Conservation (phyloP, 2,888 invertebrate genomes). For the Athalia circularis region DNA sequence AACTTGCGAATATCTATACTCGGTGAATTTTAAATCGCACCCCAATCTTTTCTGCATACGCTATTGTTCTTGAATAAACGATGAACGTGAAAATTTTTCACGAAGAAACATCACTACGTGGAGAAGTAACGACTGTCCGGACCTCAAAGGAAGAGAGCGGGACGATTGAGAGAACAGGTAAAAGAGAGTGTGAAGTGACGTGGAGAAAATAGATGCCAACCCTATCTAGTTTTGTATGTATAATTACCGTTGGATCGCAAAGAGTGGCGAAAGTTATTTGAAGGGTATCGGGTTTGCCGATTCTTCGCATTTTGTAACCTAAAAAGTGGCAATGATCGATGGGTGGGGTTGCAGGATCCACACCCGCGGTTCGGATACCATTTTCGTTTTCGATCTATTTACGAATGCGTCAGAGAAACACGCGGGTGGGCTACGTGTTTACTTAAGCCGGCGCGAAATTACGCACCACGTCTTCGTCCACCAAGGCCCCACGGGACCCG, state of each 20-base stretch:
- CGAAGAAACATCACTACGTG: not conserved
- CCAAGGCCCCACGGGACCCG: conserved; percentile 17
- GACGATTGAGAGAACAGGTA: not conserved
- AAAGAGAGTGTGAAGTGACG: no score
- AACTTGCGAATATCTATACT: not conserved
- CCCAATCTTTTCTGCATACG: not conserved
- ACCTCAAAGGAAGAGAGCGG: conserved; percentile 1
- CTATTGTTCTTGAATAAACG: conserved; percentile 17
- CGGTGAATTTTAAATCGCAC: not conserved
- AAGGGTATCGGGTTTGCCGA: not conserved
- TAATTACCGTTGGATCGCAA: no score
- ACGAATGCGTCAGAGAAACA: conserved; percentile 71
- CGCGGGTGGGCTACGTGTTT: conserved; percentile 74
- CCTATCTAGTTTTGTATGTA: not conserved
- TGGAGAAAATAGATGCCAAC: no score
- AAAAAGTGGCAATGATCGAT: conserved; percentile 45
- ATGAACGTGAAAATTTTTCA: conserved; percentile 2
- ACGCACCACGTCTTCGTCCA: conserved; percentile 68
- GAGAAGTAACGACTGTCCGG: conserved; percentile 1
- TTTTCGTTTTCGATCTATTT: conserved; percentile 67
- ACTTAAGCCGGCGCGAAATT: conserved; percentile 74
- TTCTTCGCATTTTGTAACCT: conserved; percentile 3
- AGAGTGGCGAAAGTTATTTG: no score
- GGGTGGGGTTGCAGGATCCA: conserved; percentile 37
- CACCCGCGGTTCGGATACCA: conserved; percentile 45